These are phyloP conservation scores for Linyphia triangularis DNA, from an alignment of 2,888 invertebrate species.

Conservation along the genomic window DNA sequence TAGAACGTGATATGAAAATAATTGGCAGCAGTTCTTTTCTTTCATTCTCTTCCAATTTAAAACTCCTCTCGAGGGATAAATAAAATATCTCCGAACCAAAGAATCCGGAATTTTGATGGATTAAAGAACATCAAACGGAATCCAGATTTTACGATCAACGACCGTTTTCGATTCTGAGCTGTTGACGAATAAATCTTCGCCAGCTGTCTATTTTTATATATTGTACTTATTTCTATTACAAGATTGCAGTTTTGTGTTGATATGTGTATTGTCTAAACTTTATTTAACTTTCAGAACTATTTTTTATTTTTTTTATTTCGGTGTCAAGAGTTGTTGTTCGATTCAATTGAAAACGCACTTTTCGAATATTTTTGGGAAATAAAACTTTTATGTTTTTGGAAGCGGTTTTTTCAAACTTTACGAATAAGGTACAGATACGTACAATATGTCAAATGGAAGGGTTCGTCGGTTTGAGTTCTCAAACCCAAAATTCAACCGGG, in stretches of 20 bases:
- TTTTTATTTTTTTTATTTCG: too few relatives aligned
- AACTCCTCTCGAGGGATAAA: conserved; percentile 35
- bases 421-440: too few relatives aligned
- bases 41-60: conserved; percentile 3
- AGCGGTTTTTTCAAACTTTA: too few relatives aligned
- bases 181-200: conserved; percentile 27
- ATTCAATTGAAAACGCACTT: too few relatives aligned
- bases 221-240: conserved; percentile 19
- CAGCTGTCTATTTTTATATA: conserved; percentile 49
- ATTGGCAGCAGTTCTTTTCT: conserved; percentile 6
- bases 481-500: too few relatives aligned
- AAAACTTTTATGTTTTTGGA: too few relatives aligned
- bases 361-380: too few relatives aligned
- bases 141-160: conserved; percentile 59
- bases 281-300: too few relatives aligned
- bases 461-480: too few relatives aligned
- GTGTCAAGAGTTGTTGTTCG: too few relatives aligned
- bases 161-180: conserved; percentile 25
- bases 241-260: not conserved
- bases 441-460: too few relatives aligned
- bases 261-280: too few relatives aligned
- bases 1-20: conserved; percentile 51
- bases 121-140: conserved; percentile 54
- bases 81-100: conserved; percentile 10
- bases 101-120: conserved; percentile 36